Conservation (phyloP, 2,113 vertebrate species). For the Gavialis gangeticus region DNA sequence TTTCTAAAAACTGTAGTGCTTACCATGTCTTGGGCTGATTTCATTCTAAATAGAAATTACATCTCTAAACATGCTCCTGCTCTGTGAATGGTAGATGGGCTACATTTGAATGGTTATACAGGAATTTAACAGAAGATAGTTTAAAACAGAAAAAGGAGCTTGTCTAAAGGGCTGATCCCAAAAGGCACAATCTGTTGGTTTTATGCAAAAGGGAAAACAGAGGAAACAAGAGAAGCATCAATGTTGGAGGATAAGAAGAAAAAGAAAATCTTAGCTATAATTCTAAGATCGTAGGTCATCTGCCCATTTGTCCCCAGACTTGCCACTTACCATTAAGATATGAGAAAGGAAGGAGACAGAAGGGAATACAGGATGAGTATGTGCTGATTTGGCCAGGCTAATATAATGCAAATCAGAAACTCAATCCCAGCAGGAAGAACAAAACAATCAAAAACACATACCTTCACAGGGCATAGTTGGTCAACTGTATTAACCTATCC, state of each 20-base stretch:
- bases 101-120: neutral
- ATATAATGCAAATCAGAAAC: conserved; percentile 38
- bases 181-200: neutral
- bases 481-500: conserved; percentile 31
- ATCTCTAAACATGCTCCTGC: neutral
- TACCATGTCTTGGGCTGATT: fast-evolving
- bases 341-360: neutral
- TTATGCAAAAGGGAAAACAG: neutral
- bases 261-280: neutral
- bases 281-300: neutral
- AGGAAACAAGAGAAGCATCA: neutral
- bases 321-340: neutral
- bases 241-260: neutral
- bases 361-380: neutral
- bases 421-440: conserved; percentile 43
- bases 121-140: neutral
- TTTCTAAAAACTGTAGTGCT: neutral
- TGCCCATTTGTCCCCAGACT: neutral
- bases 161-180: neutral
- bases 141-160: neutral
- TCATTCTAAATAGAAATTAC: neutral
- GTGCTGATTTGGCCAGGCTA: conserved; percentile 29
- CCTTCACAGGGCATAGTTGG: neutral
- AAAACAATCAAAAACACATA: conserved; percentile 6
- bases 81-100: neutral